These are phyloP conservation scores for Limulus polyphemus DNA, from an alignment of 2,888 invertebrate species.

Conservation along the genomic window DNA sequence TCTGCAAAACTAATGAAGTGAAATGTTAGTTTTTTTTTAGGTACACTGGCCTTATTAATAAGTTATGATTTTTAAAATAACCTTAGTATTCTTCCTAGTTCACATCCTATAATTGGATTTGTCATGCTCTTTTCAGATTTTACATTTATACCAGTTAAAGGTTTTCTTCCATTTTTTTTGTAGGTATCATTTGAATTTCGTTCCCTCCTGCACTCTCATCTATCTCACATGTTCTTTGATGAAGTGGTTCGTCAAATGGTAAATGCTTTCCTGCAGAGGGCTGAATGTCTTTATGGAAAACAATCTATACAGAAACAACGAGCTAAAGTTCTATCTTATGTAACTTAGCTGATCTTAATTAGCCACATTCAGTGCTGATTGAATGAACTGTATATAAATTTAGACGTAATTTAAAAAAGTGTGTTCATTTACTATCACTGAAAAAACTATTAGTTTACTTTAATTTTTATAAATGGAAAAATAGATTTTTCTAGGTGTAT, in stretches of 20 bases:
- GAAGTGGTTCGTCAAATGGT: constrained; percentile 94
- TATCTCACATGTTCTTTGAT: constrained; percentile 88
- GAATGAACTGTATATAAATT: too few relatives aligned
- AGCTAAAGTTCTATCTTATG: not conserved
- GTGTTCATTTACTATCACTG: too few relatives aligned
- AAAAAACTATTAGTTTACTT: too few relatives aligned
- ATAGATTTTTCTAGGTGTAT: too few relatives aligned
- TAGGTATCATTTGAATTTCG: constrained; percentile 73
- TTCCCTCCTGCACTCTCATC: constrained; percentile 69
- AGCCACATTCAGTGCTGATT: too few relatives aligned
- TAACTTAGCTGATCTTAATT: not conserved
- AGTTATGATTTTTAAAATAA: not conserved
- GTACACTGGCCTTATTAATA: not conserved
- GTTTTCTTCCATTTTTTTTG: constrained; percentile 7
- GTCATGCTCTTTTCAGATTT: too few relatives aligned
- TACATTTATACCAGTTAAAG: not conserved
- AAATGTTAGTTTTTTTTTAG: not conserved
- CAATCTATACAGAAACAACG: constrained; percentile 36
- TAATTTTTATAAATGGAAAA: too few relatives aligned
- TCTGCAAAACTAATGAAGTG: not conserved
- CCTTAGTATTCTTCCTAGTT: too few relatives aligned
- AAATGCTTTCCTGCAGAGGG: constrained; percentile 77
- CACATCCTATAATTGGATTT: too few relatives aligned
- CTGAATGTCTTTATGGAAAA: constrained; percentile 59
- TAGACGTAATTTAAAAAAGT: too few relatives aligned